A percentile compares a stretch with the other conserved stretches of the same genome.
phyloP scores from a whole-genome alignment of 1,140 invertebrate species.

The Hylyphantes graminicola region DNA sequence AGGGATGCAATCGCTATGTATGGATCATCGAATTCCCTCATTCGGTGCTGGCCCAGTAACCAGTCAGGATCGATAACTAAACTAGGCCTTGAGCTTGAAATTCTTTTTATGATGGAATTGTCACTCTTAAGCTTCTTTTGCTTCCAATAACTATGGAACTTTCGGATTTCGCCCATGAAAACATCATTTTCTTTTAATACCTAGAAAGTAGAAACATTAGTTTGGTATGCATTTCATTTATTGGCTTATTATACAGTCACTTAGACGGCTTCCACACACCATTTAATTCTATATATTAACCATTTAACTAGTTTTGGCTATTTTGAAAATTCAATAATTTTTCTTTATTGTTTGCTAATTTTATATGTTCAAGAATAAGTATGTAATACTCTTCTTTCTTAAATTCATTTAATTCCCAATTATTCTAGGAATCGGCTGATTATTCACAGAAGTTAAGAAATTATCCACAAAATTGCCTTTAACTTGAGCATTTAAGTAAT shows the following conservation, averaged over 20 bases:
- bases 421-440: too few relatives aligned
- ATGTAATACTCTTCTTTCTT: background rate
- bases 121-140: background rate
- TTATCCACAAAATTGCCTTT: too few relatives aligned
- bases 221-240: background rate
- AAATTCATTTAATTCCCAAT: too few relatives aligned
- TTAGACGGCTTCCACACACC: background rate
- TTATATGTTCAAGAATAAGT: background rate
- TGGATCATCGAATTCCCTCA: constrained; percentile 43
- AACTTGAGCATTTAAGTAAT: too few relatives aligned
- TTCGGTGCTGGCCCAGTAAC: constrained; percentile 15
- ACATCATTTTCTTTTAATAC: constrained; percentile 12
- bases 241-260: background rate
- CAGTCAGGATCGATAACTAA: constrained; percentile 46
- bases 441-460: too few relatives aligned
- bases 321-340: background rate
- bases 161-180: constrained; percentile 9
- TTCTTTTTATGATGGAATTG: background rate
- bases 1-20: constrained; percentile 34
- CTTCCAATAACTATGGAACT: constrained; percentile 14
- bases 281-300: background rate
- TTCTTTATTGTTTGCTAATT: background rate
- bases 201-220: constrained; percentile 12
- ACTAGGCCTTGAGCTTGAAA: background rate
- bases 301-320: background rate